Base-by-base conservation (phyloP, 2,797 vertebrate species). In the Peromyscus melanophrys region DNA sequence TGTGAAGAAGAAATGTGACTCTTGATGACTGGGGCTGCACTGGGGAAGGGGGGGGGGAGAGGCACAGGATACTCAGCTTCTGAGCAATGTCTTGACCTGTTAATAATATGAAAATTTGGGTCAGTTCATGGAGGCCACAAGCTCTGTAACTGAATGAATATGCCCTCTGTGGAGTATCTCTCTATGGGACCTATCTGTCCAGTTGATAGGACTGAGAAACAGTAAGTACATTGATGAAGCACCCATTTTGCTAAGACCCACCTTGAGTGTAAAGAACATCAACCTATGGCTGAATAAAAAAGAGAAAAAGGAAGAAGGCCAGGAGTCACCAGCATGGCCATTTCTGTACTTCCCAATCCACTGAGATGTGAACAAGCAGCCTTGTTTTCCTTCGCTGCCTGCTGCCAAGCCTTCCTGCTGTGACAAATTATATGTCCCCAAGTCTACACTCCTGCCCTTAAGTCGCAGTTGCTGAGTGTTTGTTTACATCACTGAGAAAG, bases 1-100 rank as follows among this genome's bases (percentile, higher is more conserved):
- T 69, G 49, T 92, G 87, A 82, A 43, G 77, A 89, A 84, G 84
- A 94, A 96, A 69, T 59, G 31, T 76, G 55, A 29, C 14, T 34
- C 75, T 0, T 43, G 43, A 13, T 14, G 40, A 11, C 40, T 76
- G 2, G 27, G 78, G 69, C 52, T 21, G 3, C 73, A 4, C 5
- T 40, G 4, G 23, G 34, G 40, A 59, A 40, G 52, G n/a, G 40
- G n/a, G 59, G 27, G 46, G 57, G 21, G 25, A 85, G 81, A 89
- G 8, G 37, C 31, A 1, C 13, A 21, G 34, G 84, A 52, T 67
- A 37, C 34, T 61, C 37, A 27, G 10, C 89, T 1, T 31, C 34
- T 90, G 7, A 63, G 8, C 67, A 34, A 88, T 82, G 57, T 84
- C 86, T 29, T 67, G 73, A 86, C 63, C 63, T 12, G 40, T 69